These are phyloP conservation scores for Pherbina coryleti DNA, from an alignment of 2,888 invertebrate genomes.

Conservation along the genomic window DNA sequence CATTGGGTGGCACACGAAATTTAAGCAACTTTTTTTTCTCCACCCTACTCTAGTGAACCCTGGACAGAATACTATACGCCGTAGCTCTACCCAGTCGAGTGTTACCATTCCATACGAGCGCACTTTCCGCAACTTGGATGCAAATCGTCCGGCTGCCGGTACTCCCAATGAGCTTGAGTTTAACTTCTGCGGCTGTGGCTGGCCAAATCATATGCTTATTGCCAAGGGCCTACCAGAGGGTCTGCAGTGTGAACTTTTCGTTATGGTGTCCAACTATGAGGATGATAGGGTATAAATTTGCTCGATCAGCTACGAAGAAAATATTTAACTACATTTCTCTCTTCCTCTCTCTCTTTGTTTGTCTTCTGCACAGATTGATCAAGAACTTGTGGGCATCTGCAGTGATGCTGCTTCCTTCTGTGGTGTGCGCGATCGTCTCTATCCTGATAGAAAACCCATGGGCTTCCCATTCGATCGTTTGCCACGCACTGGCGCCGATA, in stretches of 20 bases:
- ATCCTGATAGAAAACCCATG: conserved; percentile 86
- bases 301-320: background rate
- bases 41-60: conserved; percentile 78
- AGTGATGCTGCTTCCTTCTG: conserved; percentile 84
- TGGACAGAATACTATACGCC: conserved; percentile 77
- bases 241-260: conserved; percentile 77
- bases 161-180: conserved; percentile 72
- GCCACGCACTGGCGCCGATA: conserved; percentile 72
- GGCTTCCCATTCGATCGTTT: conserved; percentile 89
- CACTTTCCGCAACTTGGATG: conserved; percentile 81
- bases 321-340: background rate
- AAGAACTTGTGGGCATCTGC: conserved; percentile 72
- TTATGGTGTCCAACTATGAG: conserved; percentile 82
- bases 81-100: conserved; percentile 79
- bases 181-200: conserved; percentile 90
- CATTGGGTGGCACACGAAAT: background rate
- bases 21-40: conserved; percentile 29
- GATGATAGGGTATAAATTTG: conserved; percentile 72
- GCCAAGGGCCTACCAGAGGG: conserved; percentile 80
- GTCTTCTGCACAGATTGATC: conserved; percentile 59
- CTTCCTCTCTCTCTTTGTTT: too few species aligned
- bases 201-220: conserved; percentile 86
- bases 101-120: conserved; percentile 88
- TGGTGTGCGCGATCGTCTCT: conserved; percentile 81
- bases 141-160: conserved; percentile 73